Evolutionary conservation across 2,888 invertebrate genomes (phyloP).

Genomic region (Chrysotoxum bicinctum): DNA sequence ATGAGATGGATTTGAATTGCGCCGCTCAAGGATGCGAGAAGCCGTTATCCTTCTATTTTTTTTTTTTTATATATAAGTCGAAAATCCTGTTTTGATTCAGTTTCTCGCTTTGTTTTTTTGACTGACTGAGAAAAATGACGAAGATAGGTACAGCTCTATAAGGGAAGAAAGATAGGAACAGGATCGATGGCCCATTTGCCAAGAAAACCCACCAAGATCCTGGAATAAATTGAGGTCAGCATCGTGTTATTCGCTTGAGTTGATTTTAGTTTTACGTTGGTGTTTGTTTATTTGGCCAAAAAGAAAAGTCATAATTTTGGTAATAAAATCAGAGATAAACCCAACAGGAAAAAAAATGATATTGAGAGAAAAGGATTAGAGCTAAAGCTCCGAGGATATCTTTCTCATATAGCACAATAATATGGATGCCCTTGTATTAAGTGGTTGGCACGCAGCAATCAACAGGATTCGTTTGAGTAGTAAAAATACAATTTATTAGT

Average conservation of each 20-base stretch:
- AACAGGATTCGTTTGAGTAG: slow-evolving; percentile 26
- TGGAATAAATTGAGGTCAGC: slow-evolving; percentile 41
- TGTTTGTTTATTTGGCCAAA: slow-evolving; percentile 21
- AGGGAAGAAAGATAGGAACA: background rate
- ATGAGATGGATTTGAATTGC: slow-evolving; percentile 11
- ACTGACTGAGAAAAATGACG: slow-evolving; percentile 22
- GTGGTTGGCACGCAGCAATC: slow-evolving; percentile 25
- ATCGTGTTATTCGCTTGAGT: slow-evolving; percentile 47
- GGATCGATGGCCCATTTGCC: slow-evolving; percentile 12
- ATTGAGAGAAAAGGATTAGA: background rate
- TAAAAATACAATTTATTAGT: background rate
- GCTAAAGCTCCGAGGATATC: slow-evolving; percentile 7
- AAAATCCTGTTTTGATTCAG: slow-evolving; percentile 13
- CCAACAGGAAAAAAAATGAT: background rate
- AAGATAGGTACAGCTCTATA: background rate
- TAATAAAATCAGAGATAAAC: slow-evolving; percentile 29
- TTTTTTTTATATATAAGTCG: slow-evolving; percentile 2
- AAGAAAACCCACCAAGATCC: slow-evolving; percentile 4
- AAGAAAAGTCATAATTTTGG: slow-evolving; percentile 50
- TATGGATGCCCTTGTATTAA: slow-evolving; percentile 26
- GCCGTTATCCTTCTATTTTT: background rate
- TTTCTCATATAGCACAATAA: slow-evolving; percentile 6
- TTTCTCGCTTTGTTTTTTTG: slow-evolving; percentile 41
- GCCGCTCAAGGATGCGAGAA: slow-evolving; percentile 27
- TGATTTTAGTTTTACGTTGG: slow-evolving; percentile 41